Base-by-base conservation (phyloP, 37 sponge, comb jelly and placozoan species). In the Hexactinellida sp. region DNA sequence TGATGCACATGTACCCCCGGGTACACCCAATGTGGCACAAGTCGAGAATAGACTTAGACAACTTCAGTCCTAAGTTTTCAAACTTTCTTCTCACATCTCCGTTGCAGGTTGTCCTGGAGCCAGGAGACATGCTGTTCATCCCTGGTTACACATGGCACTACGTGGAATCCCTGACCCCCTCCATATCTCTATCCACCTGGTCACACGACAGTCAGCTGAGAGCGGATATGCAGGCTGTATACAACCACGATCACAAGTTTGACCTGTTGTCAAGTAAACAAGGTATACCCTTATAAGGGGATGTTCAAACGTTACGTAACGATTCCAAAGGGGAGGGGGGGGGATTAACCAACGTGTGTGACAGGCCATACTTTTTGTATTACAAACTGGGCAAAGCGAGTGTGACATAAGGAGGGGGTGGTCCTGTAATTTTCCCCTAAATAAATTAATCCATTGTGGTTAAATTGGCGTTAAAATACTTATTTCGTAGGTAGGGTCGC, bases 21-120 rank as follows among this genome's bases (percentile, higher is more conserved):
- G 82, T 95, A 10, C 95, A 95, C 82, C 95, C 95, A 5, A 88
- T 95, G 89, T 95, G 95, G 95, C 95, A 95, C 85, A 95, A 95
- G 82, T 95, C 95, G 1, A 83, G 92, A 54, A 82, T 95, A 38
- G 52, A 47, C 16, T 16, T 47, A 16, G 52, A 47, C 52, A 91
- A 93, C 86, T 90, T 87, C 38, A 82, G 94, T 13, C 90, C 38
- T 52, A 47, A 19, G 52, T 47, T 47, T 47, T 47, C 52, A 47
- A 47, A 47, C 16, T 47, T 47, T 16, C 52, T 47, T 9, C 52
- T 47, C 52, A 47, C 52, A 47, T 47, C 52, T 47, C 94, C 91
- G 0, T 25, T 87, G 16, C 90, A 93, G 88, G 91, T 93, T 9
- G 85, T 84, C 1, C 47, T 95, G 28, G 86, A 83, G 0, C 95